Evolutionary conservation across 2,888 invertebrate genomes (phyloP).

Genomic region (Iphiclides podalirius): DNA sequence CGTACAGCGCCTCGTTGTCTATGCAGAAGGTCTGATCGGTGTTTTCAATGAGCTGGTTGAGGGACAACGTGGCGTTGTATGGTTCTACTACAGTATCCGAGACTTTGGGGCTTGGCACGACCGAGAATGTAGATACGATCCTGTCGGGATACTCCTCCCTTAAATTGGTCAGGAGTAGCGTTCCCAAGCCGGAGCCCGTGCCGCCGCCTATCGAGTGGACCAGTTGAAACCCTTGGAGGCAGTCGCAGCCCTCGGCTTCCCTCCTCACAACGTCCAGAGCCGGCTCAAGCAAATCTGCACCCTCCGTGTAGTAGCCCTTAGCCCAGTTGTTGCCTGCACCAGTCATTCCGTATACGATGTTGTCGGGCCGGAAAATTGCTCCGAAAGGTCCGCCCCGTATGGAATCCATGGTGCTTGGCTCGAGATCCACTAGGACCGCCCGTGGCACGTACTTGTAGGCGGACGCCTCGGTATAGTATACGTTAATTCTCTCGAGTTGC

Average conservation of each 20-base stretch:
- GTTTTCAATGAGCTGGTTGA: constrained; percentile 85
- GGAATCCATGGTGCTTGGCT: constrained; percentile 79
- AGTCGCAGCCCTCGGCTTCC: constrained; percentile 84
- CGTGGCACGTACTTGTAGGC: constrained; percentile 59
- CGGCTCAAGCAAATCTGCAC: constrained; percentile 82
- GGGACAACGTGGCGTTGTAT: constrained; percentile 85
- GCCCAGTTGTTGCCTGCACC: constrained; percentile 82
- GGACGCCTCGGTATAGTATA: constrained; percentile 86
- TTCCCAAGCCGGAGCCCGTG: constrained; percentile 87
- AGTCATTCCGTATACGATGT: constrained; percentile 81
- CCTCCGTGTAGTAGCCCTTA: constrained; percentile 85
- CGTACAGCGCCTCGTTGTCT: constrained; percentile 88
- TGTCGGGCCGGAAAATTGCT: constrained; percentile 85
- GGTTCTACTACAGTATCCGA: constrained; percentile 84
- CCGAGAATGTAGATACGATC: constrained; percentile 83
- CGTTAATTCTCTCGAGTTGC: constrained; percentile 86
- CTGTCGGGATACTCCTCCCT: constrained; percentile 87
- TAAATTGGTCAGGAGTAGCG: constrained; percentile 83
- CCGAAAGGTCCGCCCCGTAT: constrained; percentile 83
- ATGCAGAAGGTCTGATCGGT: constrained; percentile 83
- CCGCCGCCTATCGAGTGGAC: constrained; percentile 86
- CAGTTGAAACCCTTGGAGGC: constrained; percentile 82
- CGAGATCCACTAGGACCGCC: constrained; percentile 60
- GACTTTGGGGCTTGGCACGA: constrained; percentile 86
- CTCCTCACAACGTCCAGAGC: constrained; percentile 77